Evolutionary conservation across 2,797 vertebrate genomes (phyloP).

Genomic region (Sorex maritimensis): DNA sequence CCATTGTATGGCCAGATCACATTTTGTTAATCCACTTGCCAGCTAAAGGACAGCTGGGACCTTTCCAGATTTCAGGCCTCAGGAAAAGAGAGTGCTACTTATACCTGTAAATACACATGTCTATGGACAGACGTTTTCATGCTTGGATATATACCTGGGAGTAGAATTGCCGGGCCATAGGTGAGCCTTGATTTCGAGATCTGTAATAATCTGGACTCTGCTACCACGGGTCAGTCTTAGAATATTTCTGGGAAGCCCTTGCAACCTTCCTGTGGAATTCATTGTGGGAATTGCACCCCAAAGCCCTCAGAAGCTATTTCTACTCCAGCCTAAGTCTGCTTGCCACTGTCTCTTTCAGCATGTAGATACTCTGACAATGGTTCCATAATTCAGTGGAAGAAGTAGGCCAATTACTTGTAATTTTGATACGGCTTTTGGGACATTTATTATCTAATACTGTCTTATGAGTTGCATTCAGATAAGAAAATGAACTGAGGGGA

Average conservation of each 20-base stretch:
- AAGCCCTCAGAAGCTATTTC: not conserved
- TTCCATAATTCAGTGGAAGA: not conserved
- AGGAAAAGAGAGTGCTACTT: accelerated
- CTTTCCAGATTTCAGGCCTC: accelerated
- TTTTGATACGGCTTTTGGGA: not conserved
- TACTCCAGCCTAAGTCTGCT: not conserved
- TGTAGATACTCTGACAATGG: not conserved
- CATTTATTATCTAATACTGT: not conserved
- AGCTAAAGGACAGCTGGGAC: accelerated
- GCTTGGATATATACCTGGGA: too few species aligned
- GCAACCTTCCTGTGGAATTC: not conserved
- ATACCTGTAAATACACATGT: too few species aligned
- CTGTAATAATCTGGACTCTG: not conserved
- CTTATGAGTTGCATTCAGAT: constrained; percentile 24
- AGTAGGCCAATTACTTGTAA: not conserved
- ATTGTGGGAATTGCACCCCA: not conserved
- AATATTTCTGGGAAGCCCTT: not conserved
- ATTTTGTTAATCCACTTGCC: accelerated
- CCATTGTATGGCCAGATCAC: accelerated
- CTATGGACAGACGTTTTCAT: too few species aligned
- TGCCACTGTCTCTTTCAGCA: accelerated
- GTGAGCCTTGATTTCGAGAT: not conserved
- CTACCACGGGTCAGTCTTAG: too few species aligned
- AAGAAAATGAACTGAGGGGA: constrained; percentile 13
- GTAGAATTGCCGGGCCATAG: accelerated